Evolutionary conservation across 2,113 vertebrate species (phyloP).

Genomic region (Fregata magnificens): DNA sequence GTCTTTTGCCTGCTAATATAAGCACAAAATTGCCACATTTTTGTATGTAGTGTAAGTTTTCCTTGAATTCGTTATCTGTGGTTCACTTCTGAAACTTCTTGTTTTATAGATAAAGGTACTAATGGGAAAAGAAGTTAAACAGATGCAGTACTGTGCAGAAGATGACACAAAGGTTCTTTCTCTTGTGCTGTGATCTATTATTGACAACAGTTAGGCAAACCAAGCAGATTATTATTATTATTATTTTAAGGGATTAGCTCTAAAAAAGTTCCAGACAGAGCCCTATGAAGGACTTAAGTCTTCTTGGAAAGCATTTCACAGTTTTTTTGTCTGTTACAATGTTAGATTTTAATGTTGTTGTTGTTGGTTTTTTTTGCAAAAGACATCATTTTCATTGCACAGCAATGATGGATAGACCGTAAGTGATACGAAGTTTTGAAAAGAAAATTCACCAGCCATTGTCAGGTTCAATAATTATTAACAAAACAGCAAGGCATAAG

Average conservation of each 20-base stretch:
- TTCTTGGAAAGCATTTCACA: neutral
- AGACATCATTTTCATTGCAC: neutral
- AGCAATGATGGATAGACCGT: fast-evolving
- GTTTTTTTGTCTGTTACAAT: neutral
- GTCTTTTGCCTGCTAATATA: neutral
- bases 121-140: neutral
- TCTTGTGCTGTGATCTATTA: neutral
- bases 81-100: neutral
- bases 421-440: neutral
- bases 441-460: neutral
- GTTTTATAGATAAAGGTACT: neutral
- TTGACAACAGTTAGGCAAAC: neutral
- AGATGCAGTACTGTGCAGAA: neutral
- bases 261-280: neutral
- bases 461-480: neutral
- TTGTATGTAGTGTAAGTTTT: neutral
- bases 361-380: neutral
- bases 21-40: neutral
- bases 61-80: fast-evolving
- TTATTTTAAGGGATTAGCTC: neutral
- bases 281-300: neutral
- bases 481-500: neutral
- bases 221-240: neutral
- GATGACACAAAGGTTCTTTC: neutral
- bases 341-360: neutral